These are phyloP conservation scores for Drosophila greeni DNA, from an alignment of 2,888 invertebrate species.

Conservation along the genomic window DNA sequence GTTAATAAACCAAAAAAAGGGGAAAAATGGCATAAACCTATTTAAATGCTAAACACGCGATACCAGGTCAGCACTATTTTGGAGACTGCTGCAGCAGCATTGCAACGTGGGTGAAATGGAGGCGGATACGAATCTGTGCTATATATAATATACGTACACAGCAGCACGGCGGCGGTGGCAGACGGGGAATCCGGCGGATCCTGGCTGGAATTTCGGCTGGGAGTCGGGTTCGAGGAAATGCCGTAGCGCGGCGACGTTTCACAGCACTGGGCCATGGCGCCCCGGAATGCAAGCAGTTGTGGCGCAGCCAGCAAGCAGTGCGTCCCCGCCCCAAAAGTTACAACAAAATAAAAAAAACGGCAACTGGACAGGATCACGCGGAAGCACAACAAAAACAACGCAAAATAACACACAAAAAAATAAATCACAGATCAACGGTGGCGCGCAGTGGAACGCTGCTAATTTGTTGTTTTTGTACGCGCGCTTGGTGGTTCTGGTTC, in stretches of 20 bases:
- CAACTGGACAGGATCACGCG: constrained; percentile 13
- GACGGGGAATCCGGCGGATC: constrained; percentile 1
- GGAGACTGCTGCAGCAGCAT: constrained; percentile 10
- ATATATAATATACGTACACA: constrained; percentile 26
- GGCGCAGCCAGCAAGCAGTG: constrained; percentile 13
- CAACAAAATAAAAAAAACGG: background rate
- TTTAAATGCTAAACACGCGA: constrained; percentile 43
- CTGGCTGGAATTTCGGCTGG: constrained; percentile 4
- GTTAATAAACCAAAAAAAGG: constrained; percentile 17
- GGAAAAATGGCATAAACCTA: constrained; percentile 43
- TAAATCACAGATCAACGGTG: constrained; percentile 3
- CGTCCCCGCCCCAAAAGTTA: background rate
- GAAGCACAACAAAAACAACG: constrained; percentile 6
- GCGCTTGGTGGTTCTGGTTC: constrained; percentile 2
- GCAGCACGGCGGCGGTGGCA: constrained; percentile 2
- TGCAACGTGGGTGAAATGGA: constrained; percentile 28
- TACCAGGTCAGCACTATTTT: constrained; percentile 15
- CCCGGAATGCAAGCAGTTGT: constrained; percentile 23
- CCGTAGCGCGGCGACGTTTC: constrained; percentile 43
- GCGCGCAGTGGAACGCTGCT: constrained; percentile 3
- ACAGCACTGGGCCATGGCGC: constrained; percentile 54
- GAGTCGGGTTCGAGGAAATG: constrained; percentile 1
- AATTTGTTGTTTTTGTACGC: constrained; percentile 17
- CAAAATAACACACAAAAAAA: constrained; percentile 3
- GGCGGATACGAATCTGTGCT: background rate